Percentiles rank a stretch among this genome's conserved stretches.
phyloP scores from a whole-genome alignment of 2,113 vertebrate genomes.

The Mirounga angustirostris region DNA sequence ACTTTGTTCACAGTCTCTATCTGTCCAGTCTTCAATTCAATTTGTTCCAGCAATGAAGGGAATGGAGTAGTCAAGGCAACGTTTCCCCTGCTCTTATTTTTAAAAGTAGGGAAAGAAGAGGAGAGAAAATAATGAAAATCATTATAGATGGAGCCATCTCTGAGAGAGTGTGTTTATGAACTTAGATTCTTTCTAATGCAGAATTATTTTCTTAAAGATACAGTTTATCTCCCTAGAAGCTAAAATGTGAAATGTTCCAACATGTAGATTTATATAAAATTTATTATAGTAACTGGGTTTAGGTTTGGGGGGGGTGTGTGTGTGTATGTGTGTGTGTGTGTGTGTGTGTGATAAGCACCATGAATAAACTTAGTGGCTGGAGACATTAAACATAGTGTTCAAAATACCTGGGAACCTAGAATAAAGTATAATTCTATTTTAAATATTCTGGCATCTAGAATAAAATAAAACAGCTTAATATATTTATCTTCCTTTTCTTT shows the following conservation, averaged over 20 bases:
- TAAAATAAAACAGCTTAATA: background rate
- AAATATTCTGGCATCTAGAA: background rate
- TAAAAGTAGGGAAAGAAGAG: background rate
- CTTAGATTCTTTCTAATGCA: background rate
- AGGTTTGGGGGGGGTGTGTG: background rate
- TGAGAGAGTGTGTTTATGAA: background rate
- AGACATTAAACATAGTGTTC: background rate
- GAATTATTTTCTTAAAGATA: background rate
- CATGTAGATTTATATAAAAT: slow-evolving; percentile 4
- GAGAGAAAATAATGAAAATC: slow-evolving; percentile 9
- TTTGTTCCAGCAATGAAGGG: background rate
- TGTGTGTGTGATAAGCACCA: background rate
- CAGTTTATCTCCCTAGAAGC: background rate
- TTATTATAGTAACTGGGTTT: background rate
- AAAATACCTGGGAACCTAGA: slow-evolving; percentile 22
- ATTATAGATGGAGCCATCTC: background rate
- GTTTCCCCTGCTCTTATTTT: background rate
- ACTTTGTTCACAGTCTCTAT: background rate
- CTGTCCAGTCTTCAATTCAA: background rate
- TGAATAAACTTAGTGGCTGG: background rate
- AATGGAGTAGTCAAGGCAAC: background rate
- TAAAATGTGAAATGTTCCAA: slow-evolving; percentile 6
- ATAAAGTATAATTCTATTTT: slow-evolving; percentile 21
- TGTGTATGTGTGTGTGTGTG: no score
- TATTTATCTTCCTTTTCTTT: background rate